These are phyloP conservation scores for Latrodectus geometricus DNA, from an alignment of 1,140 invertebrate genomes.

Conservation along the genomic window DNA sequence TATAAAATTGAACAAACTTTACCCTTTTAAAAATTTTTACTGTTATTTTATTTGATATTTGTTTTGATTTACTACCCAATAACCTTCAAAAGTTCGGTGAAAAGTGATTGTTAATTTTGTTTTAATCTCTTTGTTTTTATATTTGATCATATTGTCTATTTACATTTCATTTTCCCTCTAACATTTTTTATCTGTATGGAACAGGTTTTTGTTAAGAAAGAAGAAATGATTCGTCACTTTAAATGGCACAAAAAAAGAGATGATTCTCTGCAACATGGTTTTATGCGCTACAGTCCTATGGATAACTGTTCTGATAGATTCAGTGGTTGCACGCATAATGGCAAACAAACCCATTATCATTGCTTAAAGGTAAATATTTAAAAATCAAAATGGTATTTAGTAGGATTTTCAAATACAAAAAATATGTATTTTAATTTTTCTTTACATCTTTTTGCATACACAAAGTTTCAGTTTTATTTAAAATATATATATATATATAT, in stretches of 20 bases:
- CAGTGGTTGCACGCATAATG: slow-evolving; percentile 88
- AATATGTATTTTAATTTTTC: background rate
- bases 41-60: too few relatives aligned
- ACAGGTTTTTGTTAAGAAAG: slow-evolving; percentile 93
- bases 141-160: background rate
- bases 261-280: slow-evolving; percentile 95
- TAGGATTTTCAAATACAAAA: background rate
- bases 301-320: slow-evolving; percentile 90
- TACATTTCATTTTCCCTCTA: background rate
- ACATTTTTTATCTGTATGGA: slow-evolving; percentile 45
- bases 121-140: background rate
- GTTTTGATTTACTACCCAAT: too few relatives aligned
- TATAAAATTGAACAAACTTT: too few relatives aligned
- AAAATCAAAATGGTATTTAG: too few relatives aligned
- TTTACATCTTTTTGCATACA: background rate
- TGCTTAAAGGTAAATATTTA: slow-evolving; percentile 79
- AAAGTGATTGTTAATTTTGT: too few relatives aligned
- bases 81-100: too few relatives aligned
- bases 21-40: too few relatives aligned
- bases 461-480: too few relatives aligned
- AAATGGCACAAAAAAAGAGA: slow-evolving; percentile 99
- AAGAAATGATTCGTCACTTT: slow-evolving; percentile 98
- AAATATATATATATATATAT: too few relatives aligned
- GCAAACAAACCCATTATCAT: slow-evolving; percentile 98
- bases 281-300: slow-evolving; percentile 92